Evolutionary conservation across 2,113 vertebrate genomes (phyloP), one percentile per base, ranked within the genome.

Genomic region (Oophaga pumilio): DNA sequence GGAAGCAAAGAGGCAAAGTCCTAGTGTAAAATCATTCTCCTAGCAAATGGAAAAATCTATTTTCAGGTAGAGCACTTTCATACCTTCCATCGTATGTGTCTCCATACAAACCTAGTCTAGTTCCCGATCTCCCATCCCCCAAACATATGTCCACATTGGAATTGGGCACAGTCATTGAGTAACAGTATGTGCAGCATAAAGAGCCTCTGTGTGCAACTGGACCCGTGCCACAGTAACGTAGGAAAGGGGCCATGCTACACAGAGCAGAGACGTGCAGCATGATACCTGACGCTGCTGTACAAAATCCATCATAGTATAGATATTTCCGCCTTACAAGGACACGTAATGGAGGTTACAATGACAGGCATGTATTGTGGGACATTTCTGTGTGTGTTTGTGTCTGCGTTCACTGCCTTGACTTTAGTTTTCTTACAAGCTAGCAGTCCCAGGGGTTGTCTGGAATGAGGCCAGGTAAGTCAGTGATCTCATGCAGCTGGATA

Each of bases 401-500:
- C 22, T 83, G 43, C 43, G 50, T 66, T 52, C 11, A 52, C 62
- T 18, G 33, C 43, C 69, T 68, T 69, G 14, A 53, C 49, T 83
- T 68, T 24, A 14, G n/a, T 68, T 24, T 69, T 69, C 81, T 83
- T 68, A 68, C 22, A 69, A 69, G 49, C 17, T 59, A 9, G 26
- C 20, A 9, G 81, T 83, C 69, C 43, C 62, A 24, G 62, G 49
- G 81, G 81, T 83, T 83, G 62, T 4, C 49, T 83, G 81, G 81
- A 83, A 15, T 8, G 8, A 18, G 81, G 62, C 81, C 81, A 83
- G 81, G 43, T 68, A 68, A 68, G 14, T 22, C 64, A 69, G 62
- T 83, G 81, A 82, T 66, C 80, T 82, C 80, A 82, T 68, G 33
- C 80, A 68, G 60, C 57, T 82, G 80, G 80, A 82, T 68, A 52